phyloP scores from a whole-genome alignment of 2,888 invertebrate species.

The Perithous albicinctus region DNA sequence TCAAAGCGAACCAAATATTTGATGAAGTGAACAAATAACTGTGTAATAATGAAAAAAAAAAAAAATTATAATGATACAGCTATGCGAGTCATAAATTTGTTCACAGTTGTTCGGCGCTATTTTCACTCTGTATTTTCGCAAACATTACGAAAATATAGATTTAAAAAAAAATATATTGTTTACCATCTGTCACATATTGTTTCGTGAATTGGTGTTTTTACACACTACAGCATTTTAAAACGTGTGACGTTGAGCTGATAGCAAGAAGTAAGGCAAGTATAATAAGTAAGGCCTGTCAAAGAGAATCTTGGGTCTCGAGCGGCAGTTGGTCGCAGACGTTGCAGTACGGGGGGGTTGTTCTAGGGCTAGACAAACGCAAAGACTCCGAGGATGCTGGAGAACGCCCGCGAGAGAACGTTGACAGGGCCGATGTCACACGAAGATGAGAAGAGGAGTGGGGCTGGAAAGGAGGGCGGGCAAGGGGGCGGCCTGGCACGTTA shows the following conservation, averaged over 20 bases:
- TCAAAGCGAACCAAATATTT: too few relatives aligned
- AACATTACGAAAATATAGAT: too few relatives aligned
- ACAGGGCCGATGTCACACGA: slow-evolving; percentile 58
- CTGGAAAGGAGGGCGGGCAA: slow-evolving; percentile 7
- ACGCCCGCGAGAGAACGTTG: slow-evolving; percentile 58
- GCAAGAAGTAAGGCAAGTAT: slow-evolving; percentile 40
- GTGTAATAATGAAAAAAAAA: not conserved
- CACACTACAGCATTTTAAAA: not conserved
- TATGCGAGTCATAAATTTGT: too few relatives aligned
- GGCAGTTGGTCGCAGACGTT: slow-evolving; percentile 62
- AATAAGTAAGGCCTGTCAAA: slow-evolving; percentile 65
- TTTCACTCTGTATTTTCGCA: too few relatives aligned
- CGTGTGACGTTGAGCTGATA: slow-evolving; percentile 3
- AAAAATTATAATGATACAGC: too few relatives aligned
- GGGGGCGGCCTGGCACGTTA: slow-evolving; percentile 56
- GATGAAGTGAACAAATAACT: not conserved
- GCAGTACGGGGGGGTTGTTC: slow-evolving; percentile 37
- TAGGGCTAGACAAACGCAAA: slow-evolving; percentile 51
- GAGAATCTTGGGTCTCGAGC: slow-evolving; percentile 56
- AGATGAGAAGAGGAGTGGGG: slow-evolving; percentile 44
- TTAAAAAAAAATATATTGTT: not conserved
- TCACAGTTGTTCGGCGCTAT: too few relatives aligned
- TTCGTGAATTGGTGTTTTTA: not conserved
- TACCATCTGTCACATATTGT: not conserved
- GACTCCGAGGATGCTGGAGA: slow-evolving; percentile 40